Percentiles rank a stretch among this genome's conserved stretches.
These are phyloP conservation scores for Synergus itoensis DNA, from an alignment of 2,888 invertebrate genomes.

Conservation along the genomic window DNA sequence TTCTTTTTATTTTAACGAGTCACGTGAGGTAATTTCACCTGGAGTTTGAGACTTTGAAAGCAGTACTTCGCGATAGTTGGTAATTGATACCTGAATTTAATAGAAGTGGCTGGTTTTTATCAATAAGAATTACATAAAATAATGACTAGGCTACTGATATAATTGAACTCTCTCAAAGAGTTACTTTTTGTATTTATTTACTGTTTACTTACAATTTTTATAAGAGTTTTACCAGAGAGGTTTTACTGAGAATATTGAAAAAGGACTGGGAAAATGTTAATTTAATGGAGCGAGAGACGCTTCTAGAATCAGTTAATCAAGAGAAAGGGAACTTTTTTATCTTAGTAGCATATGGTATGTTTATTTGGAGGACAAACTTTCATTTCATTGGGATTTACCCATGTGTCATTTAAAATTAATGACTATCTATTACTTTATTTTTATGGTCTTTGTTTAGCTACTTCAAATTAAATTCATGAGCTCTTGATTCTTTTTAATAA, in stretches of 20 bases:
- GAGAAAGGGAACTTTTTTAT: background rate
- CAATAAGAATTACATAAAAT: constrained; percentile 16
- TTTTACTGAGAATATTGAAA: background rate
- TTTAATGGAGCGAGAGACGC: background rate
- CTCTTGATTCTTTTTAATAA: background rate
- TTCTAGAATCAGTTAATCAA: constrained; percentile 10
- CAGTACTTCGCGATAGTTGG: constrained; percentile 10
- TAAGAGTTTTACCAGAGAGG: background rate
- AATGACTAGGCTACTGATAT: constrained; percentile 4
- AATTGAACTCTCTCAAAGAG: constrained; percentile 20
- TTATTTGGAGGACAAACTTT: constrained; percentile 8
- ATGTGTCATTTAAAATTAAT: background rate
- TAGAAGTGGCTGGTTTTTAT: constrained; percentile 11
- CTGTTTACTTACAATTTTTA: background rate
- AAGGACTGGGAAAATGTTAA: background rate
- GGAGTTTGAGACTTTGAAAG: constrained; percentile 34
- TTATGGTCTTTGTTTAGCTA: background rate
- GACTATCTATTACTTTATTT: background rate
- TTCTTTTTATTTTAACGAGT: background rate
- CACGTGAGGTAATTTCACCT: constrained; percentile 9
- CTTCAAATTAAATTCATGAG: background rate
- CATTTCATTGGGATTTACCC: constrained; percentile 4
- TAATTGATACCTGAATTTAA: constrained; percentile 13
- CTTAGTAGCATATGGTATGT: background rate
- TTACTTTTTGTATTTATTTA: background rate